Base-by-base conservation (phyloP, 2,113 vertebrate genomes). In the Camelus bactrianus region DNA sequence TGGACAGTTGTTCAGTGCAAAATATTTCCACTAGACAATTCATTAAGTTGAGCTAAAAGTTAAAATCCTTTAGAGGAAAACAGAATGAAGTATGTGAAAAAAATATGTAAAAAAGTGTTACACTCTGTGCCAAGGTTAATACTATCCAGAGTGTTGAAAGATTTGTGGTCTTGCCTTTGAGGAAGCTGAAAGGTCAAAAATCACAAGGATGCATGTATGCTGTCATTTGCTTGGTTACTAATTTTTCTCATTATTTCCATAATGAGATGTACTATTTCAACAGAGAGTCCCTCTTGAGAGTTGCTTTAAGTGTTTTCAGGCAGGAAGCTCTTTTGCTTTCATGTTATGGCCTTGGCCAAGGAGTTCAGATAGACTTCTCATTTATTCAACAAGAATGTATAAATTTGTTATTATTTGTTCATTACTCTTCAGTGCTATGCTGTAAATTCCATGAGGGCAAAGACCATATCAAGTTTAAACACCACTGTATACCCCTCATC, bases 211-310 rank as follows among this genome's bases (percentile, higher is more conserved):
- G 81, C 72, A 24, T 60, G 22, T 85, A 19, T 93, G 76, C 60
- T 85, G 73, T 70, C 73, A 35, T 46, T 69, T 70, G 8, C 82
- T 46, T 60, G 73, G 72, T 86, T 80, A 48, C 91, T 90, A 77
- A 75, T 93, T 95, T 95, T 94, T 91, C 83, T 89, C 70, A 28
- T 88, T 89, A 94, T 96, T 95, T 95, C 81, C 64, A 52, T 96
- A 93, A 96, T 89, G 73, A 96, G 89, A 95, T 96, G 89, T 48
- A 70, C 35, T 92, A 15, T 83, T 94, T 96, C 91, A 96, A 75
- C 46, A 91, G 85, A 89, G 72, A 89, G 3, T 80, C 5, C 26
- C 73, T 83, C 62, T 35, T 35, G 89, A 95, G 92, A 86, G 54
- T 42, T 91, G 30, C 35, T 96, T 91, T 83, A 65, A 75, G 26